These are phyloP conservation scores for Drosophila bipectinata DNA, from an alignment of 1,140 invertebrate species.

Conservation along the genomic window DNA sequence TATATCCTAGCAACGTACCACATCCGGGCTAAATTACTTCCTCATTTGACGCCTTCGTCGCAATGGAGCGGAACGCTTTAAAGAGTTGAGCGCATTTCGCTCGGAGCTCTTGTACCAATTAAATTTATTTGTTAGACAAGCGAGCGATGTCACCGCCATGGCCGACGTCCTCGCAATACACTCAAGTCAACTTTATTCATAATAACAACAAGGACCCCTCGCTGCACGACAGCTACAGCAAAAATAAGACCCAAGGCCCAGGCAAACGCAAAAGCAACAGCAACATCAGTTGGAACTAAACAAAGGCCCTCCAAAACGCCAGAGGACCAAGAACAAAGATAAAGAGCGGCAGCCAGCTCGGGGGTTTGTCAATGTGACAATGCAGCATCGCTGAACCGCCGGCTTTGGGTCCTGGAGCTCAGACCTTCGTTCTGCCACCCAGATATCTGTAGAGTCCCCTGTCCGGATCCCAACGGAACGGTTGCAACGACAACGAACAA, in stretches of 20 bases:
- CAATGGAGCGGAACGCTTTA: slow-evolving; percentile 35
- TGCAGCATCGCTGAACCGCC: slow-evolving; percentile 46
- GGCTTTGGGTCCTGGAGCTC: slow-evolving; percentile 7
- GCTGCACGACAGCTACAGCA: slow-evolving; percentile 22
- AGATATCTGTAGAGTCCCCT: slow-evolving; percentile 25
- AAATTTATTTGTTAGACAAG: slow-evolving; percentile 65
- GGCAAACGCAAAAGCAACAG: slow-evolving; percentile 2
- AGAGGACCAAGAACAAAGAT: slow-evolving; percentile 53
- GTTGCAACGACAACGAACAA: slow-evolving; percentile 52
- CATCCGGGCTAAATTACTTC: slow-evolving; percentile 32
- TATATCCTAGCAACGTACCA: slow-evolving; percentile 7
- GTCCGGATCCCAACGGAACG: slow-evolving; percentile 24
- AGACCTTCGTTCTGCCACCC: slow-evolving; percentile 1
- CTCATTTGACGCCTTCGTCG: slow-evolving; percentile 24
- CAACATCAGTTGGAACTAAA: slow-evolving; percentile 31
- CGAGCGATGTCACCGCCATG: slow-evolving; percentile 51
- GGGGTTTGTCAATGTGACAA: slow-evolving; percentile 70
- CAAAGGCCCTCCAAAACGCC: slow-evolving; percentile 66
- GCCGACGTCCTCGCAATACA: slow-evolving; percentile 50
- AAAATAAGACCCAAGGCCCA: not conserved
- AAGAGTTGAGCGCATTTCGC: slow-evolving; percentile 22
- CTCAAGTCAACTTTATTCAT: slow-evolving; percentile 72
- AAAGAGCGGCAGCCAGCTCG: slow-evolving; percentile 33
- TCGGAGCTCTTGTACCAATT: slow-evolving; percentile 61
- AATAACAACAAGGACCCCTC: slow-evolving; percentile 44